These are phyloP conservation scores for Euwallacea fornicatus DNA, from an alignment of 1,140 invertebrate species.

Conservation along the genomic window DNA sequence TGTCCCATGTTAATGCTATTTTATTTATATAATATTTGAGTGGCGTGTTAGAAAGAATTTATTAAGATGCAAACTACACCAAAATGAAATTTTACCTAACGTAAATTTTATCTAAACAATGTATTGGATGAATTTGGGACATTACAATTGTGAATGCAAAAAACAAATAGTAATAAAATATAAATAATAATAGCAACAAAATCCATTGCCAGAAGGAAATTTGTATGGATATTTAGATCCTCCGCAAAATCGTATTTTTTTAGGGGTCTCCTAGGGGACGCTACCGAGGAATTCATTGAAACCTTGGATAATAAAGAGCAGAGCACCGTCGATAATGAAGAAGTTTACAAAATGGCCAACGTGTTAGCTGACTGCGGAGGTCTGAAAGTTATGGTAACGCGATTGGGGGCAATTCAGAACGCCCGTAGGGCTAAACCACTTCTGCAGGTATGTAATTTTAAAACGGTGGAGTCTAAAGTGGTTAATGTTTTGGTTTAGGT, in stretches of 20 bases:
- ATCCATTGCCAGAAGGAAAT: too few species aligned
- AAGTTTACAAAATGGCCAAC: conserved; percentile 81
- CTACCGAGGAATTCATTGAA: conserved; percentile 98
- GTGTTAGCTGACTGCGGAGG: conserved; percentile 82
- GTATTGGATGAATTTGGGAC: not conserved
- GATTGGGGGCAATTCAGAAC: conserved; percentile 69
- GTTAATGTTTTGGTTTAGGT: conserved; percentile 55
- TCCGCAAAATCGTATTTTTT: not conserved
- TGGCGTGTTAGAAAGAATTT: too few species aligned
- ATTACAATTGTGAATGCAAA: not conserved
- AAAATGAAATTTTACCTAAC: too few species aligned
- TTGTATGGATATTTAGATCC: too few species aligned
- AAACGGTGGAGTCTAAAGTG: not conserved
- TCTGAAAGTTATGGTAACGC: conserved; percentile 70
- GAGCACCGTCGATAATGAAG: conserved; percentile 91
- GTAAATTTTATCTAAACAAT: too few species aligned
- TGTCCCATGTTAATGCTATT: too few species aligned
- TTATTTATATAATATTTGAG: too few species aligned
- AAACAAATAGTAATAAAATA: too few species aligned
- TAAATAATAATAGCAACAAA: too few species aligned
- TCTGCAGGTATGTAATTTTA: conserved; percentile 58
- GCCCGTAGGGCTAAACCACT: conserved; percentile 74
- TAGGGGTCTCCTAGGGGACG: conserved; percentile 90
- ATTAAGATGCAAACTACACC: too few species aligned
- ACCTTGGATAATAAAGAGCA: conserved; percentile 87